Evolutionary conservation across 1,140 invertebrate genomes (phyloP).

Genomic region (Solenopsis invicta): DNA sequence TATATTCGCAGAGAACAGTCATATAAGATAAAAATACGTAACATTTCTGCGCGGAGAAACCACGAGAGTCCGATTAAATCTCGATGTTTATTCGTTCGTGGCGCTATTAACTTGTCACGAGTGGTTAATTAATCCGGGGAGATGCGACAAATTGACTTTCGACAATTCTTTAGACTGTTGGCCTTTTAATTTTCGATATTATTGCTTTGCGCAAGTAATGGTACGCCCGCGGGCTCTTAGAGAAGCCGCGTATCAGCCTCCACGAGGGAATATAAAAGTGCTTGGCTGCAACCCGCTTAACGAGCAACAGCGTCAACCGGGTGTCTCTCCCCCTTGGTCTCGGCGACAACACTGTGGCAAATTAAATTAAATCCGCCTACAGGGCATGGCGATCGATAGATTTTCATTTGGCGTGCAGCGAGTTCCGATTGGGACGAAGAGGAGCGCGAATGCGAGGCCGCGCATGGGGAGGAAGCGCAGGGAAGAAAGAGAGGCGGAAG

Average conservation of each 20-base stretch:
- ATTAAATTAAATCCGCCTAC: constrained; percentile 80
- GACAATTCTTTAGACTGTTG: constrained; percentile 20
- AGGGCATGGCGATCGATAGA: constrained; percentile 76
- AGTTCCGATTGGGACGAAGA: constrained; percentile 64
- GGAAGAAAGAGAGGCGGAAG: constrained; percentile 58
- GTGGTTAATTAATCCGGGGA: constrained; percentile 45
- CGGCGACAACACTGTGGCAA: constrained; percentile 75
- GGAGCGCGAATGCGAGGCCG: constrained; percentile 33
- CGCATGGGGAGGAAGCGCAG: constrained; percentile 35
- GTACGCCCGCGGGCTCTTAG: constrained; percentile 44
- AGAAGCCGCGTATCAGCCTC: constrained; percentile 43
- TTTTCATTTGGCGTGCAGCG: constrained; percentile 77
- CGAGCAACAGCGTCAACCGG: constrained; percentile 63
- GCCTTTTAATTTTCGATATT: constrained; percentile 54
- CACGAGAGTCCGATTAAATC: constrained; percentile 12
- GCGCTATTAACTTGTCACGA: constrained; percentile 13
- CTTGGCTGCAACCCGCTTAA: constrained; percentile 55
- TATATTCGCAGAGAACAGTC: background rate
- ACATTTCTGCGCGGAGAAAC: background rate
- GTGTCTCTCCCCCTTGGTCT: constrained; percentile 57
- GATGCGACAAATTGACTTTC: constrained; percentile 22
- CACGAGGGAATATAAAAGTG: constrained; percentile 57
- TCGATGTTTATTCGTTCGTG: constrained; percentile 9
- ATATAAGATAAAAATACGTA: background rate
- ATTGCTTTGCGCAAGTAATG: constrained; percentile 30